Percentiles rank a stretch among this genome's conserved stretches.
phyloP scores from a whole-genome alignment of 2,888 invertebrate species.

The Salpingus planirostris region DNA sequence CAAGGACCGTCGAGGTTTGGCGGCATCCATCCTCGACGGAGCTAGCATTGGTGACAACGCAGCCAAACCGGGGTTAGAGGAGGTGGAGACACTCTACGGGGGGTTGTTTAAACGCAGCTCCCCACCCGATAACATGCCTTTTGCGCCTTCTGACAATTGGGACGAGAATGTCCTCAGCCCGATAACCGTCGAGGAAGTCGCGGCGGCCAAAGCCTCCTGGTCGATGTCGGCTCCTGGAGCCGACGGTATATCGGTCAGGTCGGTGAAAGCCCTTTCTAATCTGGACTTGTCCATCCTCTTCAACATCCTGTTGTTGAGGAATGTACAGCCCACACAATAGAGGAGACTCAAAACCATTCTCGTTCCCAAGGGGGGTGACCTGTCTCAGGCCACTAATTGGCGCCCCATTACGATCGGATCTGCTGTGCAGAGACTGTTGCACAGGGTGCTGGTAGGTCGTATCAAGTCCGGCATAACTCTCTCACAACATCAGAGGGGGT shows the following conservation, averaged over 20 bases:
- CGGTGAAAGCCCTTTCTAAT: background rate
- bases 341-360: constrained; percentile 10
- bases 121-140: constrained; percentile 3
- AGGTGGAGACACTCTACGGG: constrained; percentile 4
- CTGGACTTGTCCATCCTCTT: constrained; percentile 8
- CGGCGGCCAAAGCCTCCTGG: constrained; percentile 1
- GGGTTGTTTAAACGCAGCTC: constrained; percentile 3
- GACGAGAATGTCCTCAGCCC: background rate
- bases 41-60: background rate
- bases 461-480: background rate
- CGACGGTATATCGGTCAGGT: constrained; percentile 1
- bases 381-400: constrained; percentile 19
- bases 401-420: constrained; percentile 26
- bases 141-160: background rate
- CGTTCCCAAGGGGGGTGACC: constrained; percentile 17
- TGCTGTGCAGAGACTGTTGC: constrained; percentile 20
- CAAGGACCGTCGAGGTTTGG: constrained; percentile 2
- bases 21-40: constrained; percentile 3
- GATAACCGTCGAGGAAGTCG: constrained; percentile 4
- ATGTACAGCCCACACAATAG: constrained; percentile 12
- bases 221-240: constrained; percentile 1
- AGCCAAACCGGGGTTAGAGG: background rate
- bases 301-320: constrained; percentile 11
- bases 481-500: constrained; percentile 22
- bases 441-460: constrained; percentile 11